Percentiles rank a stretch among this genome's conserved stretches.
Conservation (phyloP, 2,888 invertebrate genomes). For the Oxycera nigricornis region DNA sequence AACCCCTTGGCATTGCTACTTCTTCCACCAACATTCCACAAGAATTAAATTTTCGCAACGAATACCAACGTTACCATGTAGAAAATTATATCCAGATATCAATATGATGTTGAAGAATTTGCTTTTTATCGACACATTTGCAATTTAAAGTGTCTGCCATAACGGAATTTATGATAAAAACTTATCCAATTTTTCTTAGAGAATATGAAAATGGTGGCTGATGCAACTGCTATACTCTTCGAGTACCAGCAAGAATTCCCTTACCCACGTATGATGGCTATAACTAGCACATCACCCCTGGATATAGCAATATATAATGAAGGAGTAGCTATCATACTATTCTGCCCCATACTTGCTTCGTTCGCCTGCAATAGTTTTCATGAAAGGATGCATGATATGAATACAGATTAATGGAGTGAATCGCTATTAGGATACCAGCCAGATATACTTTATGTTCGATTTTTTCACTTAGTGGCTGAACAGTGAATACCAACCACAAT, state of each 20-base stretch:
- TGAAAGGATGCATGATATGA: conserved; percentile 39
- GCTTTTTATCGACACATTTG: conserved; percentile 47
- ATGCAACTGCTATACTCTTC: conserved; percentile 34
- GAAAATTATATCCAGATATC: background rate
- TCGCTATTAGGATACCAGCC: conserved; percentile 39
- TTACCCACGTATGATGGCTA: background rate
- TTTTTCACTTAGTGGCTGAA: conserved; percentile 30
- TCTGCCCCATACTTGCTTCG: background rate
- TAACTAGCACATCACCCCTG: background rate
- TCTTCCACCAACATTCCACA: background rate
- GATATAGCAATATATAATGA: conserved; percentile 27
- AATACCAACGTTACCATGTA: background rate
- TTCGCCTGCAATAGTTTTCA: conserved; percentile 10
- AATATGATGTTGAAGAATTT: conserved; percentile 24
- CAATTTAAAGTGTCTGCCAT: conserved; percentile 47
- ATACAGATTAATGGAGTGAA: conserved; percentile 39
- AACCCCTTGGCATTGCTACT: too few species aligned
- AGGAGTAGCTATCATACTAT: conserved; percentile 1
- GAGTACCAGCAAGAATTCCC: background rate
- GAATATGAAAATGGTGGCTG: conserved; percentile 46
- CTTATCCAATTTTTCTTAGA: conserved; percentile 47
- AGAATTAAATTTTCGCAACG: background rate
- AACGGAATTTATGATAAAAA: conserved; percentile 47
- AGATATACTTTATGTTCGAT: conserved; percentile 29
- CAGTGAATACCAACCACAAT: conserved; percentile 6